Conservation (phyloP, 2,797 vertebrate genomes). For the Artibeus jamaicensis region DNA sequence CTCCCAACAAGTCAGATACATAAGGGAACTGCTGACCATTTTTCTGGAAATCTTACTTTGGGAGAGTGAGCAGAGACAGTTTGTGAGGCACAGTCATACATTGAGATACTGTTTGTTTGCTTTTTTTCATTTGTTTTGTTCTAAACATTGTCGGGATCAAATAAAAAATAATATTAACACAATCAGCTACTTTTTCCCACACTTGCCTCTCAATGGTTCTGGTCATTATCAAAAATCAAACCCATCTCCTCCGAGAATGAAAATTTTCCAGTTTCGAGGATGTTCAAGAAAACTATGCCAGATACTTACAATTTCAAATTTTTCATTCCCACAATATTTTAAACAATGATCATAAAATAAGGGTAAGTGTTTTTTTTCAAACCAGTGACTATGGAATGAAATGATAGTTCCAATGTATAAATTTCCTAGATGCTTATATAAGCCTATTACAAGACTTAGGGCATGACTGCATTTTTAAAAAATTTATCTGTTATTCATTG, state of each 20-base stretch:
- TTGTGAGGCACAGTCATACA: not conserved
- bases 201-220: conserved; percentile 16
- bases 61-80: not conserved
- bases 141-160: not conserved
- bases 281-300: conserved; percentile 47
- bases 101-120: not conserved
- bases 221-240: conserved; percentile 50
- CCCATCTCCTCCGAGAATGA: not conserved
- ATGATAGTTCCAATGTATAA: conserved; percentile 27
- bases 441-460: conserved; percentile 36
- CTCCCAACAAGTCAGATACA: not conserved
- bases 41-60: conserved; percentile 29
- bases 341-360: conserved; percentile 62
- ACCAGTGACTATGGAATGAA: conserved; percentile 51
- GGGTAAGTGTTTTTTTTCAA: conserved; percentile 53
- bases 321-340: conserved; percentile 75
- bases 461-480: not conserved
- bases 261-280: conserved; percentile 52
- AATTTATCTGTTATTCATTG: not conserved
- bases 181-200: not conserved
- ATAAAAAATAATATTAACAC: conserved; percentile 1
- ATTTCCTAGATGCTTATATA: conserved; percentile 6
- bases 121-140: not conserved
- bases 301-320: conserved; percentile 66
- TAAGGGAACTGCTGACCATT: not conserved